Conservation (phyloP, 1,140 invertebrate species). For the Drosophila rhopaloa region DNA sequence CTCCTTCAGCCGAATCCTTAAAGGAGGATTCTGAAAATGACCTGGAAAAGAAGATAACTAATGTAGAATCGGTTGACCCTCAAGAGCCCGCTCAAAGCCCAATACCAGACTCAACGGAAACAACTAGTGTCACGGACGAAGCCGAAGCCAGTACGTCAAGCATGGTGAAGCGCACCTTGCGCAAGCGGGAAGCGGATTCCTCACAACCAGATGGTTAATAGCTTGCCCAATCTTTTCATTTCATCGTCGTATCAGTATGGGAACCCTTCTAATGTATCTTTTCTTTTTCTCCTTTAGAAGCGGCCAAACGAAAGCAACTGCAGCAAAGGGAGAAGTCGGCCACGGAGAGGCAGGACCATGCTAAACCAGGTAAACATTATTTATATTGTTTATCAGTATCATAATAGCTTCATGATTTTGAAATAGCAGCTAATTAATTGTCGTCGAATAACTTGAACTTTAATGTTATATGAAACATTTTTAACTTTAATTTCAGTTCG, state of each 20-base stretch:
- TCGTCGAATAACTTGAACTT: no score
- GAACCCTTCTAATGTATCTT: constrained; percentile 11
- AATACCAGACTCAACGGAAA: constrained; percentile 30
- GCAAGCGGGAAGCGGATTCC: constrained; percentile 40
- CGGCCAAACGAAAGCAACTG: constrained; percentile 15
- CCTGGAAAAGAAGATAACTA: not conserved
- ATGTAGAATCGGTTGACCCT: not conserved
- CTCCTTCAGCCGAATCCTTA: not conserved
- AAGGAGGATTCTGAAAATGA: not conserved
- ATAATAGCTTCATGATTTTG: no score
- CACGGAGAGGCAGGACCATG: not conserved
- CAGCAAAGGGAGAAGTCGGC: not conserved
- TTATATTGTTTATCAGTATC: not conserved
- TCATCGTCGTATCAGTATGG: not conserved
- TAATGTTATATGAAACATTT: no score
- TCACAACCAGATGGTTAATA: constrained; percentile 71
- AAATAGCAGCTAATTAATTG: no score
- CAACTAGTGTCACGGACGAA: constrained; percentile 63
- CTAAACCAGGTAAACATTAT: constrained; percentile 15
- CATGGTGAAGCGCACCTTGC: constrained; percentile 22
- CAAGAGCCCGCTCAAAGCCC: not conserved
- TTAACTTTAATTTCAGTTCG: constrained; percentile 9
- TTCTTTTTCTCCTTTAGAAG: constrained; percentile 25
- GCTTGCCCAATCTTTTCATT: constrained; percentile 22
- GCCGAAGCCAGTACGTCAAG: constrained; percentile 27